Percentiles rank a stretch among this genome's conserved stretches.
These are phyloP conservation scores for Rapana venosa DNA, from an alignment of 2,888 invertebrate species.

Conservation along the genomic window DNA sequence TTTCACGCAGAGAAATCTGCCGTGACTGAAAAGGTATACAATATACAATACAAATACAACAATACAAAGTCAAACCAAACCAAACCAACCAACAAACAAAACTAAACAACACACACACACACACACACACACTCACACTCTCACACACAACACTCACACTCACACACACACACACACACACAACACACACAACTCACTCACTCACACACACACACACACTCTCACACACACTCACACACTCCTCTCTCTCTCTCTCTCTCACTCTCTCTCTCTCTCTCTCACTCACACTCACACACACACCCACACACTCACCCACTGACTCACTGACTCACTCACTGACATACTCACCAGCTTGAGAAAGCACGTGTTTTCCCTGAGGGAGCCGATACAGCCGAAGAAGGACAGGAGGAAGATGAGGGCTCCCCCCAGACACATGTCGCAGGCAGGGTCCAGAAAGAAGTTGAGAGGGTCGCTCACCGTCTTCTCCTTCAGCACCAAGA, in stretches of 20 bases:
- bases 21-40: no score
- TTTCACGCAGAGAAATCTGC: no score
- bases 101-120: background rate
- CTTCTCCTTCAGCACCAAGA: constrained; percentile 70
- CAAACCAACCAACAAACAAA: no score
- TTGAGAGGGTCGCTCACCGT: constrained; percentile 71
- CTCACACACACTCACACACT: background rate
- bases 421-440: constrained; percentile 70
- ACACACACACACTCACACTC: background rate
- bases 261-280: background rate
- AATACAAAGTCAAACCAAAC: no score
- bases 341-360: constrained; percentile 68
- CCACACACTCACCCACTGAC: background rate
- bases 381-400: constrained; percentile 72
- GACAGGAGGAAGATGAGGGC: constrained; percentile 66
- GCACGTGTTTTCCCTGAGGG: constrained; percentile 72
- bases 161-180: background rate
- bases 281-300: background rate
- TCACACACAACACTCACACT: background rate
- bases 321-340: no score
- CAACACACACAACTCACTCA: no score
- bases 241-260: no score
- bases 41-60: no score
- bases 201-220: background rate
- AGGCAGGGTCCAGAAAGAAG: constrained; percentile 75